phyloP scores from a whole-genome alignment of 1,140 invertebrate species.

The Belonocnema kinseyi region DNA sequence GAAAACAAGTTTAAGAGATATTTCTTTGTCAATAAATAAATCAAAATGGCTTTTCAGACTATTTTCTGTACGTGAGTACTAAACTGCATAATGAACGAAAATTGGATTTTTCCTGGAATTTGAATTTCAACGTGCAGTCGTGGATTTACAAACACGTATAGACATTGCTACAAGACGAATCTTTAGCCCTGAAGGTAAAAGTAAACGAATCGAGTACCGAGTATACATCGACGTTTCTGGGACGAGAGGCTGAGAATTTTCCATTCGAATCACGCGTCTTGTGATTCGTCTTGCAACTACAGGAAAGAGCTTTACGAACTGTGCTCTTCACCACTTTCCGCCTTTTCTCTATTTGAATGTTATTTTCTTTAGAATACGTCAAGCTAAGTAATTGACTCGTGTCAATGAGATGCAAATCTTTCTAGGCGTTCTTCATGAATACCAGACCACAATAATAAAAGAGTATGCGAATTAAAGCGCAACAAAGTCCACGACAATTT shows the following conservation, averaged over 20 bases:
- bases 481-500: background rate
- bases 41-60: background rate
- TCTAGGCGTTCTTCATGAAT: background rate
- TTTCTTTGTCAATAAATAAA: conserved; percentile 11
- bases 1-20: background rate
- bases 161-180: conserved; percentile 42
- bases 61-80: conserved; percentile 8
- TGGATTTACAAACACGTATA: conserved; percentile 44
- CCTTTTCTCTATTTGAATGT: background rate
- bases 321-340: background rate
- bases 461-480: background rate
- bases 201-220: conserved; percentile 51
- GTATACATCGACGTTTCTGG: conserved; percentile 43
- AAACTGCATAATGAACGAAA: conserved; percentile 14
- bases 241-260: conserved; percentile 40
- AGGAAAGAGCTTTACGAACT: conserved; percentile 30
- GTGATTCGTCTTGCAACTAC: conserved; percentile 44
- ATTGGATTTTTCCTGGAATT: conserved; percentile 16
- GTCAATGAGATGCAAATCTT: conserved; percentile 16
- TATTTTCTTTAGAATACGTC: conserved; percentile 1
- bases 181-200: conserved; percentile 48
- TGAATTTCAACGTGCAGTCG: conserved; percentile 7
- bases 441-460: background rate
- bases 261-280: conserved; percentile 49
- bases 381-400: conserved; percentile 13